Evolutionary conservation across 2,888 invertebrate genomes (phyloP).

Genomic region (Phlogophora meticulosa): DNA sequence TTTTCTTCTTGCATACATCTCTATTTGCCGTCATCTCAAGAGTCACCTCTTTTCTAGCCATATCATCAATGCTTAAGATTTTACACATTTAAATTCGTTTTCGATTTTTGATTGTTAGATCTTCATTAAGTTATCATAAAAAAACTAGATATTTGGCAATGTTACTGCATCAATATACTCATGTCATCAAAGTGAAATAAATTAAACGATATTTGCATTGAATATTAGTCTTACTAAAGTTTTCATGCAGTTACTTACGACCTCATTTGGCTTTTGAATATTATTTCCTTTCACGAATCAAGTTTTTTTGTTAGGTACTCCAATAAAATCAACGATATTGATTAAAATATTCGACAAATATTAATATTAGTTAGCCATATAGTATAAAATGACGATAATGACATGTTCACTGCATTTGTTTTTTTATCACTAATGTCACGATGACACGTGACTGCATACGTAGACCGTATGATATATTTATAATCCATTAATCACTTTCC

Average conservation of each 20-base stretch:
- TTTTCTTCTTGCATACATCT: too few relatives aligned
- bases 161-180: not conserved
- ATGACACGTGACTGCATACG: slow-evolving; percentile 16
- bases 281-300: slow-evolving; percentile 55
- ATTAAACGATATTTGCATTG: slow-evolving; percentile 14
- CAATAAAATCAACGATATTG: slow-evolving; percentile 22
- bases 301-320: slow-evolving; percentile 35
- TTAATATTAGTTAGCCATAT: slow-evolving; percentile 5
- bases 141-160: not conserved
- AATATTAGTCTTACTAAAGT: slow-evolving; percentile 37
- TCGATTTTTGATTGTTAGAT: slow-evolving; percentile 16
- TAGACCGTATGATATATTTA: not conserved
- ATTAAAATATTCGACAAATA: slow-evolving; percentile 15
- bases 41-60: too few relatives aligned
- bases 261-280: slow-evolving; percentile 49
- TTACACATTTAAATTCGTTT: slow-evolving; percentile 33
- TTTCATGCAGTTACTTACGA: slow-evolving; percentile 45
- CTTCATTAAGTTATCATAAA: not conserved
- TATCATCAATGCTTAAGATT: slow-evolving; percentile 18
- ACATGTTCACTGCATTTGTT: slow-evolving; percentile 16
- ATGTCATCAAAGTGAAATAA: slow-evolving; percentile 16
- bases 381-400: slow-evolving; percentile 1
- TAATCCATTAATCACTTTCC: slow-evolving; percentile 32
- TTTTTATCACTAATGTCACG: slow-evolving; percentile 34
- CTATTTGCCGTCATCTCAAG: too few relatives aligned